Base-by-base conservation (phyloP, 2,888 invertebrate species). In the Erannis defoliaria region DNA sequence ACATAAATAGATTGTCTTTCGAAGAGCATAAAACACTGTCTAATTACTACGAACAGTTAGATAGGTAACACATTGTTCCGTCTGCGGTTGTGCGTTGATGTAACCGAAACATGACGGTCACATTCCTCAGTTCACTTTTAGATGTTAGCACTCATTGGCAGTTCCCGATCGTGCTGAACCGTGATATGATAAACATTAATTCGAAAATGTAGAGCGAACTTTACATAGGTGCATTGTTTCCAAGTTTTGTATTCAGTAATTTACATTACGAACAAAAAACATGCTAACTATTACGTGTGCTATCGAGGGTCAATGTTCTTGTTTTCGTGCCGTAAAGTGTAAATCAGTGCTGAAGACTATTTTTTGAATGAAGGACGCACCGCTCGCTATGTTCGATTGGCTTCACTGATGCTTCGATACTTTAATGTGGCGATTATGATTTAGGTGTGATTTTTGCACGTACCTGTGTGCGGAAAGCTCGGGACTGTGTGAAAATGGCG, bases 71-170 rank as follows among this genome's bases (percentile, higher is more conserved):
- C 80, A 84, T 72, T 75, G 74, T 73, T 72, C 74, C 75, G 76
- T 75, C 70, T 72, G 78, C 72, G 76, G 78, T 78, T 79, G 77
- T 78, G 78, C 82, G 85, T 90, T 88, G 89, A 90, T 92, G 91
- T 92, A 93, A 93, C 89, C 78, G 87, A 92, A 93, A 93, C 91
- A 93, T 89, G 93, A 91, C 90, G 88, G 86, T 82, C 90, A 88
- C 90, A 91, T 90, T 93, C 90, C 86, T 84, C 59, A 75, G 83
- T 81, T 84, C 86, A 84, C 81, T 81, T 86, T 86, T 88, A 86
- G 85, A 86, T 92, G 92, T 91, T 90, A 90, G 83, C 86, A 76
- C 78, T 77, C 72, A 74, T 75, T 77, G 74, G 75, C 73, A 72
- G 75, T 72, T 68, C 75, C 71, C 62, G 60, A 73, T 64, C 63